Percentiles rank a stretch among this genome's conserved stretches.
Conservation (phyloP, 35 echinoderm and acorn worm genomes). For the Heliocidaris erythrogramma region DNA sequence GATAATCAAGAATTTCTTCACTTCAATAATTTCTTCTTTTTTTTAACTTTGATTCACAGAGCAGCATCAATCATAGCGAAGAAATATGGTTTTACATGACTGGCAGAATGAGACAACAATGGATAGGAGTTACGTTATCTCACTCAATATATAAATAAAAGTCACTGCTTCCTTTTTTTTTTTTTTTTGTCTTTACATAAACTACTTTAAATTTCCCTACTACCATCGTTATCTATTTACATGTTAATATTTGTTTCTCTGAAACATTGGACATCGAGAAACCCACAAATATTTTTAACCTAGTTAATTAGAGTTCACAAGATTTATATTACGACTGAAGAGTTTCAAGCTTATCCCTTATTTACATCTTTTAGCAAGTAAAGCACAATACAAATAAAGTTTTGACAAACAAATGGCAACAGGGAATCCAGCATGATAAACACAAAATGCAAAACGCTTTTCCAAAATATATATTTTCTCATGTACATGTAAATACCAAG, state of each 20-base stretch:
- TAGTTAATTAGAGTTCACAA: neutral
- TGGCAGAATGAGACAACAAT: neutral
- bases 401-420: neutral
- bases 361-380: neutral
- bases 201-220: too few species aligned
- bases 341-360: neutral
- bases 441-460: neutral
- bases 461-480: neutral
- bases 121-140: neutral
- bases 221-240: neutral
- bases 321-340: neutral
- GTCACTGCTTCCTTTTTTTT: neutral
- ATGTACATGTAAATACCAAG: neutral
- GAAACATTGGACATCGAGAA: neutral
- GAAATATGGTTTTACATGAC: neutral
- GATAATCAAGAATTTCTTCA: neutral
- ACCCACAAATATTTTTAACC: neutral
- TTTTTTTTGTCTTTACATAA: too few species aligned
- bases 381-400: neutral
- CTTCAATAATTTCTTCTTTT: neutral
- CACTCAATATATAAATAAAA: neutral
- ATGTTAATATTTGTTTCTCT: neutral
- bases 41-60: neutral
- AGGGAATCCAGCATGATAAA: neutral
- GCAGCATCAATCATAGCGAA: neutral